Base-by-base conservation (phyloP, 2,888 invertebrate genomes). In the Raillietiella orientalis region DNA sequence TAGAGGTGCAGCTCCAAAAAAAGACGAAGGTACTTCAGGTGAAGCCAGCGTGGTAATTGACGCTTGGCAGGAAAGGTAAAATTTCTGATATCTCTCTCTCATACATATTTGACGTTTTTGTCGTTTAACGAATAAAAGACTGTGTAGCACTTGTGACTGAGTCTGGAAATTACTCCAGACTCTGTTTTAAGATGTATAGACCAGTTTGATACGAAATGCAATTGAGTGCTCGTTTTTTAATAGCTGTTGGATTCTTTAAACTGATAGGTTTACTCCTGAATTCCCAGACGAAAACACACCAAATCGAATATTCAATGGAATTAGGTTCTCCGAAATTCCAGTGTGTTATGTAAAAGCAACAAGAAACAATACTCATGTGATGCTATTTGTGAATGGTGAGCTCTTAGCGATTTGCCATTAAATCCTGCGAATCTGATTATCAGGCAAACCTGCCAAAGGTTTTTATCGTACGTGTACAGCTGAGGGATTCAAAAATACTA, bases 401-500 rank as follows among this genome's bases (percentile, higher is more conserved):
- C n/a, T n/a, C n/a, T n/a, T n/a, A n/a, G n/a, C n/a, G n/a, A n/a
- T n/a, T n/a, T n/a, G n/a, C n/a, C n/a, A n/a, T n/a, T n/a, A n/a
- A n/a, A n/a, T n/a, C n/a, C n/a, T n/a, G n/a, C n/a, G n/a, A n/a
- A n/a, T n/a, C n/a, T n/a, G n/a, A n/a, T n/a, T n/a, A n/a, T n/a
- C n/a, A n/a, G n/a, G n/a, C n/a, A n/a, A n/a, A n/a, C n/a, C n/a
- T n/a, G n/a, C n/a, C n/a, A n/a, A n/a, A n/a, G 32, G 34, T 21
- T 29, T 29, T 30, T 54, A 62, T 12, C 50, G 64, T 20, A 66
- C 71, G 1, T 70, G 75, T 49, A 84, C 87, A 2, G 55, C 66
- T 36, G 87, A 87, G 44, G 90, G 90, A 4, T 93, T 84, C 41
- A 84, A 79, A 48, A 75, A 87, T 45, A 65, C 82, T 0, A 64